Evolutionary conservation across 92 coral and sea anemone species (phyloP).

Genomic region (Pocillopora meandrina): DNA sequence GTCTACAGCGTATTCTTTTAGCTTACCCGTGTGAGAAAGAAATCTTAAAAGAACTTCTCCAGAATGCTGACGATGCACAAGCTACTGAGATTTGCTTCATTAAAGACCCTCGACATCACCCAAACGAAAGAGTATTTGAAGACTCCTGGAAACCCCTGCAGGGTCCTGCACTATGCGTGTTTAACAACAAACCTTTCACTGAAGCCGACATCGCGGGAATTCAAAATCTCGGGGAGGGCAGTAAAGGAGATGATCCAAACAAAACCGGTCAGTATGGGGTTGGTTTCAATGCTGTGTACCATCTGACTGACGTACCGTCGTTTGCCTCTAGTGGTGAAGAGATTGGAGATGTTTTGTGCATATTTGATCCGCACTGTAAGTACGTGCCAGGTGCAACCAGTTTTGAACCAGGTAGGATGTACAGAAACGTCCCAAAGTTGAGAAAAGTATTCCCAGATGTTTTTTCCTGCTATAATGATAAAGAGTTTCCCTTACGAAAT

Average conservation of each 20-base stretch:
- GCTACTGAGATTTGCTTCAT: slow-evolving; percentile 76
- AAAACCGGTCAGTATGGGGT: slow-evolving; percentile 95
- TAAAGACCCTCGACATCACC: slow-evolving; percentile 72
- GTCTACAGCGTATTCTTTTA: slow-evolving; percentile 54
- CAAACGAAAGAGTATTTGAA: slow-evolving; percentile 56
- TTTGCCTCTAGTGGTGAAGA: slow-evolving; percentile 74
- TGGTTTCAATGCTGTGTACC: slow-evolving; percentile 93
- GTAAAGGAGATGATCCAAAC: slow-evolving; percentile 85
- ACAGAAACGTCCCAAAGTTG: not conserved
- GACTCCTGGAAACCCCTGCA: slow-evolving; percentile 80
- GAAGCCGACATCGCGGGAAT: slow-evolving; percentile 75
- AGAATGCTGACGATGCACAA: slow-evolving; percentile 84
- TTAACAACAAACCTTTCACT: slow-evolving; percentile 79
- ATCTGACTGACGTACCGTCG: slow-evolving; percentile 86
- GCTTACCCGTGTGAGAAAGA: slow-evolving; percentile 68
- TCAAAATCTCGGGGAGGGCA: slow-evolving; percentile 89
- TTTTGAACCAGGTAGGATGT: slow-evolving; percentile 65
- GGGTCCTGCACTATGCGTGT: slow-evolving; percentile 90
- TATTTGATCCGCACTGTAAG: slow-evolving; percentile 79
- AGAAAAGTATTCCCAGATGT: slow-evolving; percentile 49
- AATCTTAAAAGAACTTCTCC: slow-evolving; percentile 78
- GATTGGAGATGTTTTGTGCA: slow-evolving; percentile 82
- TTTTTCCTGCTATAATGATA: slow-evolving; percentile 56
- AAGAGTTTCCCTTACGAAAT: slow-evolving; percentile 46
- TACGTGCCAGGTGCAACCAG: slow-evolving; percentile 70